A percentile compares a stretch with the other conserved stretches of the same genome.
Evolutionary conservation across 2,113 vertebrate genomes (phyloP).

Genomic region (Ramphastos sulfuratus): DNA sequence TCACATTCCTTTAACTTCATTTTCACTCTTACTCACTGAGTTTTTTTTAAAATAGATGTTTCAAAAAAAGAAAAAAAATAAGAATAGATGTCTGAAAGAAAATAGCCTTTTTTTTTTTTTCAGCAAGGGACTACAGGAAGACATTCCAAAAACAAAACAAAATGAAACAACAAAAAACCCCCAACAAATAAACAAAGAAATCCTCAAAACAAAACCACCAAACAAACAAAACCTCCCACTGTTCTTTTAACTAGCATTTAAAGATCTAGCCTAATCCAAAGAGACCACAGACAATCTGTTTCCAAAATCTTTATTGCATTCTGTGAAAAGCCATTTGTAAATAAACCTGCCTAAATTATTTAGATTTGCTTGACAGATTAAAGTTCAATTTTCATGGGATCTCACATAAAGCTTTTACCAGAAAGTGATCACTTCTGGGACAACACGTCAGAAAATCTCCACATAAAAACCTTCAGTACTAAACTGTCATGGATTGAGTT

Average conservation of each 20-base stretch:
- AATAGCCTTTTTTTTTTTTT: background rate
- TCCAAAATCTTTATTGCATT: slow-evolving; percentile 6
- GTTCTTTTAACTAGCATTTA: background rate
- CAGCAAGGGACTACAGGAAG: background rate
- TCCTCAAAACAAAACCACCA: background rate
- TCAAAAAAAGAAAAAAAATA: background rate
- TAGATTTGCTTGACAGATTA: slow-evolving; percentile 31
- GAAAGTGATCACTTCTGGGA: slow-evolving; percentile 39
- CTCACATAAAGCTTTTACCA: slow-evolving; percentile 34
- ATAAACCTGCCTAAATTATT: slow-evolving; percentile 39
- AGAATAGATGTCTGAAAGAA: background rate
- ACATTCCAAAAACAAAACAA: background rate
- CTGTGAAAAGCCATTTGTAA: slow-evolving; percentile 15
- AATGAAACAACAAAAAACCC: background rate
- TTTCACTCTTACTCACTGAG: background rate
- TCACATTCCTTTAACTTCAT: background rate
- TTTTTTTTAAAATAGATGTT: background rate
- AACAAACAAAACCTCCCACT: too few relatives aligned
- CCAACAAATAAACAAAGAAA: too few relatives aligned
- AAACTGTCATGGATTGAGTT: background rate
- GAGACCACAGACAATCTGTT: slow-evolving; percentile 8
- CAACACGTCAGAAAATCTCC: slow-evolving; percentile 18
- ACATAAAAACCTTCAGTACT: background rate
- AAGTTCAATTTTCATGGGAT: slow-evolving; percentile 33
- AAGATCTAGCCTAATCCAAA: slow-evolving; percentile 10